A percentile compares a stretch with the other conserved stretches of the same genome.
Evolutionary conservation across 2,113 vertebrate species (phyloP).

Genomic region (Polypterus senegalus): DNA sequence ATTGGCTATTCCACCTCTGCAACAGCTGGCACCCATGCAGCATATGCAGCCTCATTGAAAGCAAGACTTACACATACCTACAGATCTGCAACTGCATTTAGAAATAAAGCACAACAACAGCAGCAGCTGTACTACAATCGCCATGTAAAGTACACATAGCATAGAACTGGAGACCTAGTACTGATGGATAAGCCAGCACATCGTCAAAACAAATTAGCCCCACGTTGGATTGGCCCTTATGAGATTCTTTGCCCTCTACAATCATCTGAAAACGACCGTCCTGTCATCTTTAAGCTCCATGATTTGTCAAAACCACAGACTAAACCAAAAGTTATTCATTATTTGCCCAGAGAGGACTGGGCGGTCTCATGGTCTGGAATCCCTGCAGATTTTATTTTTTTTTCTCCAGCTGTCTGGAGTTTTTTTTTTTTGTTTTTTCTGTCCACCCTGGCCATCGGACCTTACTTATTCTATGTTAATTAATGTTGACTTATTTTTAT

Average conservation of each 20-base stretch:
- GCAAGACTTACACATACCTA: background rate
- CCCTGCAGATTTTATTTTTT: too few species aligned
- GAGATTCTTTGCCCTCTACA: background rate
- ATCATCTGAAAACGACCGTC: background rate
- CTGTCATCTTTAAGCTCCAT: conserved; percentile 5
- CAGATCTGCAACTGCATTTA: background rate
- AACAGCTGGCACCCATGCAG: background rate
- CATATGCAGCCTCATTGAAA: conserved; percentile 1
- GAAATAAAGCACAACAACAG: background rate
- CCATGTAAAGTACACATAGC: background rate
- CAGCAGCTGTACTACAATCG: background rate
- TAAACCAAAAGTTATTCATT: conserved; percentile 8
- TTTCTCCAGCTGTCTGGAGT: too few species aligned
- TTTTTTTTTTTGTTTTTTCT: too few species aligned
- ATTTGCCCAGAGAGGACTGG: too few species aligned
- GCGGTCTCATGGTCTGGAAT: too few species aligned
- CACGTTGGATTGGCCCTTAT: conserved; percentile 9
- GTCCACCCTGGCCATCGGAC: too few species aligned
- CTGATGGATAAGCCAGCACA: background rate
- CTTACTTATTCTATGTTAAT: too few species aligned
- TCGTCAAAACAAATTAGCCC: conserved; percentile 1
- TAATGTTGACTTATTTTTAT: too few species aligned
- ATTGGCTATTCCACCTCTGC: background rate
- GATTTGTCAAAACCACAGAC: background rate
- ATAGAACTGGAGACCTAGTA: background rate